phyloP scores from a whole-genome alignment of 2,888 invertebrate genomes.

The Eristalis pertinax region DNA sequence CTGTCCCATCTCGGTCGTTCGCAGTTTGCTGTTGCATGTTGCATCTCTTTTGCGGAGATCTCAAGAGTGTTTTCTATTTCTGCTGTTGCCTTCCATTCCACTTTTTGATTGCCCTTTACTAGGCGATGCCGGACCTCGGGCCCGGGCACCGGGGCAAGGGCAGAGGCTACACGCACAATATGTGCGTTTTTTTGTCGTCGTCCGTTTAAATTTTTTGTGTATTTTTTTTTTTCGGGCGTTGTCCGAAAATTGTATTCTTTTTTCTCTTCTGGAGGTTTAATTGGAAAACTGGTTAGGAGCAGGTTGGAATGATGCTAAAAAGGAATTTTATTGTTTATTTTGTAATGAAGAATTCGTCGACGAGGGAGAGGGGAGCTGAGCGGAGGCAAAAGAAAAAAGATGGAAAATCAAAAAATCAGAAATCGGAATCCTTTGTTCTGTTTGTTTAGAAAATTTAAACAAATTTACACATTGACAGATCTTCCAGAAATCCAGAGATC shows the following conservation, averaged over 20 bases:
- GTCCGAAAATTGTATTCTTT: conserved; percentile 43
- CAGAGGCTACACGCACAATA: conserved; percentile 10
- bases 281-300: conserved; percentile 62
- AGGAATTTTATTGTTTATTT: conserved; percentile 59
- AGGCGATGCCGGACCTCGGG: background rate
- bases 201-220: conserved; percentile 12
- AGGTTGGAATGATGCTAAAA: conserved; percentile 70
- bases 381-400: background rate
- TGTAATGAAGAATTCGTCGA: conserved; percentile 33
- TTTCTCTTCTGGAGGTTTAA: conserved; percentile 18
- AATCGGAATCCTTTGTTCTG: conserved; percentile 52
- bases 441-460: conserved; percentile 57
- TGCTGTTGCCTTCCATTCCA: conserved; percentile 9
- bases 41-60: conserved; percentile 49
- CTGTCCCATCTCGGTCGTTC: conserved; percentile 2
- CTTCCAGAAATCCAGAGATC: background rate
- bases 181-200: conserved; percentile 24
- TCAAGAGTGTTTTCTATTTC: conserved; percentile 12
- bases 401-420: background rate
- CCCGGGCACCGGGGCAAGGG: background rate
- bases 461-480: conserved; percentile 61
- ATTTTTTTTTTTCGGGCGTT: conserved; percentile 65
- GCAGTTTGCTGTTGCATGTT: conserved; percentile 11
- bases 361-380: background rate
- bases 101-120: conserved; percentile 53